Conservation (phyloP, 2,888 invertebrate genomes). For the Empis livida region DNA sequence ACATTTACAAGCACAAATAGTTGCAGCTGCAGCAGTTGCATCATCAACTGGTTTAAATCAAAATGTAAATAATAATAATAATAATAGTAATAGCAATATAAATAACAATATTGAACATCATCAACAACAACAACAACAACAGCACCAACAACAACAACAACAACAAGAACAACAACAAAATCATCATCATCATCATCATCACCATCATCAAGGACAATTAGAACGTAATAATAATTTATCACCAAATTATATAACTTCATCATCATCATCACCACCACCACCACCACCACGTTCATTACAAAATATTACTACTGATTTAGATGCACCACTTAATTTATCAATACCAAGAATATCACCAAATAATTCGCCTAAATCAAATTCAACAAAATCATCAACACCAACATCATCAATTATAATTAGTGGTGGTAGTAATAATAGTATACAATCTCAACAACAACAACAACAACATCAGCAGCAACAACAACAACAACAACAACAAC, state of each 20-base stretch:
- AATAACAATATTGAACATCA: neutral
- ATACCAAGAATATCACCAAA: slow-evolving; percentile 64
- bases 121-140: slow-evolving; percentile 2
- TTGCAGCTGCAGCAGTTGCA: slow-evolving; percentile 30
- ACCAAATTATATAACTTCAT: slow-evolving; percentile 7
- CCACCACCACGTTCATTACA: slow-evolving; percentile 13
- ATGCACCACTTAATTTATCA: slow-evolving; percentile 76
- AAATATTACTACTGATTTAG: slow-evolving; percentile 45
- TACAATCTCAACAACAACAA: slow-evolving; percentile 25
- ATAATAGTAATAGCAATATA: neutral
- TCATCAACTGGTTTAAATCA: slow-evolving; percentile 19
- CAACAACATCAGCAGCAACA: too few relatives aligned
- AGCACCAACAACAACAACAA: slow-evolving; percentile 3
- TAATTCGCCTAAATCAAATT: slow-evolving; percentile 35
- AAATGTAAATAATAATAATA: neutral
- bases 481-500: too few relatives aligned
- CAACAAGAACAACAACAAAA: too few relatives aligned
- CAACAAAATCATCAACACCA: slow-evolving; percentile 25
- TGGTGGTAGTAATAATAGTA: slow-evolving; percentile 28
- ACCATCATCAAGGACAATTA: neutral
- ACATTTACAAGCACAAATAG: slow-evolving; percentile 53
- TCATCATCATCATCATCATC: neutral
- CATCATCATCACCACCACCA: slow-evolving; percentile 20
- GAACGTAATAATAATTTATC: neutral
- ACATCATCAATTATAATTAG: slow-evolving; percentile 5